Base-by-base conservation (phyloP, 2,888 invertebrate species). In the Oeneis ivallda region DNA sequence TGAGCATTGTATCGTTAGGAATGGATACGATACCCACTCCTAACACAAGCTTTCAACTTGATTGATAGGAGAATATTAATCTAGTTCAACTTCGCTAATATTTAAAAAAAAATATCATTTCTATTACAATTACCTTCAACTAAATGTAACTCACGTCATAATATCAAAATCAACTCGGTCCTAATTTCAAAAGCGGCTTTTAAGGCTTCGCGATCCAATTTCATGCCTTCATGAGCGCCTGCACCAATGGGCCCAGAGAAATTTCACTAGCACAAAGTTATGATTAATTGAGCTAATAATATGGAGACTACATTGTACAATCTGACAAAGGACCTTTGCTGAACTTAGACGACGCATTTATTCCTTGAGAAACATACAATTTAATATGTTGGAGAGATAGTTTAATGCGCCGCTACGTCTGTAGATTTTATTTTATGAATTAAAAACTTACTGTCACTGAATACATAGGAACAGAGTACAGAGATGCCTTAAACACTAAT, bases 271-370 rank as follows among this genome's bases (percentile, higher is more conserved):
- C 86, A 84, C 87, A 85, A 90, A 91, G 82, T 92, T 92, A 87
- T 91, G 92, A 92, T 92, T 91, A 91, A 92, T 91, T 89, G 86
- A 81, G 79, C 86, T 84, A 89, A 90, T 92, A 88, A 86, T 83
- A 84, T 81, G 85, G 83, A 83, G 81, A 82, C 82, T 83, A 86
- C 78, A 82, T 84, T 82, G 83, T 84, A 73, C 71, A 76, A 75
- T 75, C 74, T 73, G 72, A 75, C 73, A 74, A 72, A 74, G 74
- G 74, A 68, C 74, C 69, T 72, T 71, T 71, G 66, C 63, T 64
- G 61, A 75, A 73, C 71, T 74, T 72, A 70, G 65, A 45, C 49
- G 54, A 64, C 52, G 67, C 70, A 65, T 68, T 68, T 68, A 70
- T 47, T 47, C 47, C 47, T 47, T 9, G 15, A 47, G 17, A 47